A percentile compares a stretch with the other conserved stretches of the same genome.
These are phyloP conservation scores for Eupithecia exiguata DNA, from an alignment of 2,888 invertebrate species.

Conservation along the genomic window DNA sequence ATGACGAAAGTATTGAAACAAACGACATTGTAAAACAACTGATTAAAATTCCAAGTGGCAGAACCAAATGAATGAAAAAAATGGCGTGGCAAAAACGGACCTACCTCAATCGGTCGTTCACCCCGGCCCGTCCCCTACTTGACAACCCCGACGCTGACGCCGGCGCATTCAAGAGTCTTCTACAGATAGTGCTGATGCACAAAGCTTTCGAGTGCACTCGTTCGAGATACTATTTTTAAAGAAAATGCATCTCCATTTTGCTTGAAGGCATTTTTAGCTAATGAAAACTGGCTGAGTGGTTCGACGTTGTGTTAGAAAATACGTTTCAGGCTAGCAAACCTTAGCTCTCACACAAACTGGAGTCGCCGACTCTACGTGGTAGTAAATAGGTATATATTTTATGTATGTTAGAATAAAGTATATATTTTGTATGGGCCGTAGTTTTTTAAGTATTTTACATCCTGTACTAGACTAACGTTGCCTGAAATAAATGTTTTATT, in stretches of 20 bases:
- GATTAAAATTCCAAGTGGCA: not conserved
- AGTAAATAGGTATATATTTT: no score
- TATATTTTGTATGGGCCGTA: no score
- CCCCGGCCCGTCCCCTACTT: conserved; percentile 48
- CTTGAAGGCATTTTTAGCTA: conserved; percentile 53
- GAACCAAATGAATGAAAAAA: conserved; percentile 13
- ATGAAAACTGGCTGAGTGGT: not conserved
- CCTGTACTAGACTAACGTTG: no score
- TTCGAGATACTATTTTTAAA: conserved; percentile 69
- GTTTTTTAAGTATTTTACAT: no score
- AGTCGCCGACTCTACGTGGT: no score
- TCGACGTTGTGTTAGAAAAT: not conserved
- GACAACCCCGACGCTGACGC: conserved; percentile 50
- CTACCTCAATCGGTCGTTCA: conserved; percentile 51
- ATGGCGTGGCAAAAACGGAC: conserved; percentile 40
- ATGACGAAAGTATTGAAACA: not conserved
- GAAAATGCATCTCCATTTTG: conserved; percentile 62
- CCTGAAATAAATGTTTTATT: no score
- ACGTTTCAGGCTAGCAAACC: not conserved
- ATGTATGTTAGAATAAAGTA: no score
- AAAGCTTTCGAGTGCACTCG: conserved; percentile 67
- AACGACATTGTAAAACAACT: not conserved
- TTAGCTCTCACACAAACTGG: no score
- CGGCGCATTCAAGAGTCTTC: conserved; percentile 60
- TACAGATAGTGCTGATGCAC: conserved; percentile 66